phyloP scores from a whole-genome alignment of 1,140 invertebrate species.

The Procambarus virginalis region DNA sequence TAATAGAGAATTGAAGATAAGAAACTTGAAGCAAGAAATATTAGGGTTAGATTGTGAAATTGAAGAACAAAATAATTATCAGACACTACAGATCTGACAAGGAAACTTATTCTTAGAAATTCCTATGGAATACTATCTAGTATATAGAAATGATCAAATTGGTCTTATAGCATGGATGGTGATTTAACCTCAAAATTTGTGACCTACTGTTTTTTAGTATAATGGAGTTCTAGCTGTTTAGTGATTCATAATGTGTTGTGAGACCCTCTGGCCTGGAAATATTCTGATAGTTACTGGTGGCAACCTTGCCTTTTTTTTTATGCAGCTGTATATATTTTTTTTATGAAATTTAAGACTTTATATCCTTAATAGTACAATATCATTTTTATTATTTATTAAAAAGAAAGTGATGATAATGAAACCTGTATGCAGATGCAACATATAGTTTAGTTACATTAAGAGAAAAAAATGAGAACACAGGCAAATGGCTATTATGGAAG shows the following conservation, averaged over 20 bases:
- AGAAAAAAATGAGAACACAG: constrained; percentile 7
- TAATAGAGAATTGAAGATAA: neutral
- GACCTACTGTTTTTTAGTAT: constrained; percentile 41
- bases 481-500: neutral
- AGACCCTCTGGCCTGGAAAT: neutral
- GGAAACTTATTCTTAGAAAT: constrained; percentile 43
- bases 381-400: neutral
- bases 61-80: constrained; percentile 27
- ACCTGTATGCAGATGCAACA: neutral
- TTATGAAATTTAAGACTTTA: neutral
- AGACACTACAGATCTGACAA: constrained; percentile 45
- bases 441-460: neutral
- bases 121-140: constrained; percentile 56
- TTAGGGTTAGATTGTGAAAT: constrained; percentile 6
- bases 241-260: constrained; percentile 36
- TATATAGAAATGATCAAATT: constrained; percentile 59
- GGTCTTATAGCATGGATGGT: constrained; percentile 54
- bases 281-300: neutral
- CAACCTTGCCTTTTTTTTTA: neutral
- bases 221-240: constrained; percentile 39
- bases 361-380: constrained; percentile 6
- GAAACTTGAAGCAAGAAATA: neutral
- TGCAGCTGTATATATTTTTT: neutral
- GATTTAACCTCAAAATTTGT: constrained; percentile 33
- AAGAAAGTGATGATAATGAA: constrained; percentile 4